phyloP scores from a whole-genome alignment of 2,888 invertebrate genomes.

The Torymus aiolomorphi region DNA sequence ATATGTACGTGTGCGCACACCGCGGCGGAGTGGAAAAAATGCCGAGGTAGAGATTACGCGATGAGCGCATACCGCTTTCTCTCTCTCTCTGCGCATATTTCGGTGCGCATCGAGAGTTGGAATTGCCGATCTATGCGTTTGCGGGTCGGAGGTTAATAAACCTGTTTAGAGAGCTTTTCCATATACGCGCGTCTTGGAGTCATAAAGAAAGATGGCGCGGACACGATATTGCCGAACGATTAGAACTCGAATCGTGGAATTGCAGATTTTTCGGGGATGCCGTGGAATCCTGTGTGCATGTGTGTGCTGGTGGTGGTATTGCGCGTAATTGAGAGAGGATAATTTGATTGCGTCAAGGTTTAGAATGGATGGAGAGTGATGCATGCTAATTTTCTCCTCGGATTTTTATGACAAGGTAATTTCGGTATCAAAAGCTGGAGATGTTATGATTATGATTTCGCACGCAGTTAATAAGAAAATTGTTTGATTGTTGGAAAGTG shows the following conservation, averaged over 20 bases:
- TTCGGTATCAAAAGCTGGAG: too few relatives aligned
- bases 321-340: constrained; percentile 6
- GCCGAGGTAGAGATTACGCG: constrained; percentile 25
- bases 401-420: too few relatives aligned
- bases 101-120: not conserved
- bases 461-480: too few relatives aligned
- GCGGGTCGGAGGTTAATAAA: constrained; percentile 38
- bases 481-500: too few relatives aligned
- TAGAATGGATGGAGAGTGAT: too few relatives aligned
- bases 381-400: too few relatives aligned
- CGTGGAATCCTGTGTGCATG: too few relatives aligned
- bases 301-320: too few relatives aligned
- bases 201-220: constrained; percentile 11
- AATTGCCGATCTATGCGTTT: not conserved
- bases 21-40: constrained; percentile 9
- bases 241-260: constrained; percentile 9
- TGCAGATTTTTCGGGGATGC: not conserved
- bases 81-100: constrained; percentile 7
- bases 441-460: too few relatives aligned
- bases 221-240: too few relatives aligned
- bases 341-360: not conserved
- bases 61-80: constrained; percentile 28
- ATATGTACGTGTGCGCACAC: not conserved
- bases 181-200: not conserved
- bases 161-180: not conserved